A percentile compares a stretch with the other conserved stretches of the same genome.
Conservation (phyloP, 2,888 invertebrate genomes). For the Orchestes rusci region DNA sequence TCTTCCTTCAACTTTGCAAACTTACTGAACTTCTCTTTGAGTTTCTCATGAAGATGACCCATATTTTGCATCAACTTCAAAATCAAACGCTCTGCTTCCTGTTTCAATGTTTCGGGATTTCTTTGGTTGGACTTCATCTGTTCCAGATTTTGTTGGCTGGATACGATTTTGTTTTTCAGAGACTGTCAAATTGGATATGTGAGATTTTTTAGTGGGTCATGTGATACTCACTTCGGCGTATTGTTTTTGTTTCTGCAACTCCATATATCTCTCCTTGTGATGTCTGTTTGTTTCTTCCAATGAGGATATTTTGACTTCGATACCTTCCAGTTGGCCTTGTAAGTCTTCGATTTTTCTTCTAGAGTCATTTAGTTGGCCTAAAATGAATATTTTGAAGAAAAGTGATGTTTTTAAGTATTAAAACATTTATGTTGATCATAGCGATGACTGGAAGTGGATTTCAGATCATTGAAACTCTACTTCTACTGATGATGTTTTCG, state of each 20-base stretch:
- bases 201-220: neutral
- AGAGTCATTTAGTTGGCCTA: conserved; percentile 31
- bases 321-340: conserved; percentile 35
- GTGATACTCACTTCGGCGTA: conserved; percentile 20
- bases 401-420: too few species aligned
- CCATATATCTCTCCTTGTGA: conserved; percentile 28
- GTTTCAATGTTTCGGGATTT: conserved; percentile 34
- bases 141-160: conserved; percentile 25
- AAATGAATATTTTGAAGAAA: too few species aligned
- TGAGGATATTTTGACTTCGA: conserved; percentile 35
- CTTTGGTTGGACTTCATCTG: conserved; percentile 28
- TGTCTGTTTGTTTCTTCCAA: conserved; percentile 29
- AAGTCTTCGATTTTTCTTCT: conserved; percentile 25
- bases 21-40: conserved; percentile 25
- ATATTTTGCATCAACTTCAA: conserved; percentile 20
- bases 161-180: conserved; percentile 27
- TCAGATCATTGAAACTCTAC: too few species aligned
- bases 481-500: too few species aligned
- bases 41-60: conserved; percentile 28
- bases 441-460: too few species aligned
- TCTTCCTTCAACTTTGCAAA: conserved; percentile 21
- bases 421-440: too few species aligned
- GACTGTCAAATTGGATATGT: conserved; percentile 6
- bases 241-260: conserved; percentile 29
- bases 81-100: conserved; percentile 33